phyloP scores from a whole-genome alignment of 2,888 invertebrate species.

The Drosophila macrothrix region DNA sequence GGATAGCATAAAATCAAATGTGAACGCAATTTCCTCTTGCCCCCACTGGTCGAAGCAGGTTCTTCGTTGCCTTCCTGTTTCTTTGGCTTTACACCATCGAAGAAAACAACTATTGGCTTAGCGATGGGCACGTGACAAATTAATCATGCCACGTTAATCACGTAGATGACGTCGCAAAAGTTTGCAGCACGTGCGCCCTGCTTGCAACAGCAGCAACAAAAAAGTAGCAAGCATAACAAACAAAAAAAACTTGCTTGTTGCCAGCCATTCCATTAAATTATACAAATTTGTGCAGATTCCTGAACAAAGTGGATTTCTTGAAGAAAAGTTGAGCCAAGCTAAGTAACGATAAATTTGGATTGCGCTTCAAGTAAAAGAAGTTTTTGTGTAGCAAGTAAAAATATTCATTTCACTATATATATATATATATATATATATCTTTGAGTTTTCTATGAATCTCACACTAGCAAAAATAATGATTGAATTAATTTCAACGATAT shows the following conservation, averaged over 20 bases:
- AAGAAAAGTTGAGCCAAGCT: not conserved
- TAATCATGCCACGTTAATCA: conserved; percentile 59
- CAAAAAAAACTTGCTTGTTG: conserved; percentile 2
- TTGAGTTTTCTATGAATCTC: not conserved
- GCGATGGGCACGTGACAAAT: conserved; percentile 66
- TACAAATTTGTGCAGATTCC: conserved; percentile 19
- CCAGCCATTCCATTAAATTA: conserved; percentile 27
- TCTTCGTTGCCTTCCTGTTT: conserved; percentile 1
- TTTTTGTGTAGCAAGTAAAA: not conserved
- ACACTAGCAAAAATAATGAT: not conserved
- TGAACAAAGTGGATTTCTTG: not conserved
- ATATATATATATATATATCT: not conserved
- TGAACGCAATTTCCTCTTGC: conserved; percentile 15
- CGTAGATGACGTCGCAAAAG: conserved; percentile 38
- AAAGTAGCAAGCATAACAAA: conserved; percentile 1
- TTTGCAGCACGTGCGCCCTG: conserved; percentile 10
- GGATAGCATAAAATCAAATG: conserved; percentile 76
- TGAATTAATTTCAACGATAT: not conserved
- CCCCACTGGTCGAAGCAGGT: not conserved
- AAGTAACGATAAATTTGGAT: not conserved
- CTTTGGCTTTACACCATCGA: conserved; percentile 52
- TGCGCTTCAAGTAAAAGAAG: not conserved
- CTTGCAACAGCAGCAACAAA: not conserved
- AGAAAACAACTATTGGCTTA: conserved; percentile 22
- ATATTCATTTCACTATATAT: not conserved